phyloP scores from a whole-genome alignment of 2,888 invertebrate species.

The Orchestes rusci region DNA sequence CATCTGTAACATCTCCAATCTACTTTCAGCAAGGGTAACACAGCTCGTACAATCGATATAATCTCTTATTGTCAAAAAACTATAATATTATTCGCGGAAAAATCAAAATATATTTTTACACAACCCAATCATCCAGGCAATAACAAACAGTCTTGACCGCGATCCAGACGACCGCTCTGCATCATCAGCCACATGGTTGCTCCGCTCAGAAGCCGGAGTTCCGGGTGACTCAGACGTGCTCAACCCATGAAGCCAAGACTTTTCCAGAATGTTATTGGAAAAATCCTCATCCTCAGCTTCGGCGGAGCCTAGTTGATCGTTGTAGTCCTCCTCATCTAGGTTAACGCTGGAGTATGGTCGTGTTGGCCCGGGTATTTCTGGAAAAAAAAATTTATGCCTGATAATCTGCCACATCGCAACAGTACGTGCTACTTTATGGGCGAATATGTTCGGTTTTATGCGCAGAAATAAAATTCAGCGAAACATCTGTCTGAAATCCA shows the following conservation, averaged over 20 bases:
- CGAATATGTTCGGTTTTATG: no score
- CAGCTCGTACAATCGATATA: no score
- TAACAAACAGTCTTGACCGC: conserved; percentile 9
- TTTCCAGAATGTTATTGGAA: conserved; percentile 38
- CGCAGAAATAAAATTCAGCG: no score
- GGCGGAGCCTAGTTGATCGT: conserved; percentile 64
- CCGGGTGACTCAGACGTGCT: conserved; percentile 12
- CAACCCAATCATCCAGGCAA: conserved; percentile 17
- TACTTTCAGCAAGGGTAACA: no score
- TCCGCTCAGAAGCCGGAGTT: conserved; percentile 12
- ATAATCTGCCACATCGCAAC: no score
- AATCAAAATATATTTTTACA: conserved; percentile 7
- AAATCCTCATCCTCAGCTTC: conserved; percentile 55
- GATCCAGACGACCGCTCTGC: no score
- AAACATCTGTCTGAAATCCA: no score
- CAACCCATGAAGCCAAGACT: conserved; percentile 11
- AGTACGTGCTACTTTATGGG: no score
- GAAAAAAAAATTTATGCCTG: conserved; percentile 10
- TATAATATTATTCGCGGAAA: conserved; percentile 16
- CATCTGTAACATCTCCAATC: no score
- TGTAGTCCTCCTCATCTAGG: conserved; percentile 48
- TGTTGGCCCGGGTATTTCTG: conserved; percentile 72
- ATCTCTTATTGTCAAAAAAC: conserved; percentile 23
- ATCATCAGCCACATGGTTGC: conserved; percentile 16
- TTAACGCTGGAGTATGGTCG: conserved; percentile 49